A percentile compares a stretch with the other conserved stretches of the same genome.
Evolutionary conservation across 2,797 vertebrate genomes (phyloP).

Genomic region (Danio jaintianensis): DNA sequence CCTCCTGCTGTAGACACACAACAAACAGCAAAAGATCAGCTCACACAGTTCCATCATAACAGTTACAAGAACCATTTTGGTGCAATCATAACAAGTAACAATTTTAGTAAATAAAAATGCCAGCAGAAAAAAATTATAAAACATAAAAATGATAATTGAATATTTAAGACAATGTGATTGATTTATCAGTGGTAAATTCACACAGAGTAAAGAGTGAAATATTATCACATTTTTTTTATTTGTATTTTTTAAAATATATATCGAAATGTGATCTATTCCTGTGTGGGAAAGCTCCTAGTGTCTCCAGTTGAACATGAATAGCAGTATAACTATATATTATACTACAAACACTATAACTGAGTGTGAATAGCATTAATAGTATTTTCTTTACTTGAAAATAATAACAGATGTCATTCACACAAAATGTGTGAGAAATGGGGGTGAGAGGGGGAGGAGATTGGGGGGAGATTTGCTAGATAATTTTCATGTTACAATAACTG

Average conservation of each 20-base stretch:
- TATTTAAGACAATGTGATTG: neutral
- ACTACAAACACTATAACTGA: no score
- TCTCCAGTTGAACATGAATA: no score
- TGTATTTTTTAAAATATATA: neutral
- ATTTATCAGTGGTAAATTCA: neutral
- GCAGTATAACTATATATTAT: no score
- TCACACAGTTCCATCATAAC: neutral
- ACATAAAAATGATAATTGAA: neutral
- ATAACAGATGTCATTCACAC: no score
- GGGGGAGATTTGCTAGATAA: no score
- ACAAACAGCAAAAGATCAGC: constrained; percentile 37
- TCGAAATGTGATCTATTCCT: neutral
- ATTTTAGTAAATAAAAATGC: neutral
- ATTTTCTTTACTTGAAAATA: no score
- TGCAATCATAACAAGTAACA: neutral
- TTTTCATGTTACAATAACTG: neutral
- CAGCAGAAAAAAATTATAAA: neutral
- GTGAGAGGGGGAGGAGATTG: no score
- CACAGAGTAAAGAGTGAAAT: neutral
- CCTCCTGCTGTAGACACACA: constrained; percentile 69
- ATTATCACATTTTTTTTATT: no score
- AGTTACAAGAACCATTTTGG: neutral
- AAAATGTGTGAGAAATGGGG: neutral
- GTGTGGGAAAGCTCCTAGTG: no score
- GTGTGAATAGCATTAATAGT: neutral